A percentile compares a stretch with the other conserved stretches of the same genome.
Evolutionary conservation across 2,797 vertebrate species (phyloP).

Genomic region (Chromis chromis): DNA sequence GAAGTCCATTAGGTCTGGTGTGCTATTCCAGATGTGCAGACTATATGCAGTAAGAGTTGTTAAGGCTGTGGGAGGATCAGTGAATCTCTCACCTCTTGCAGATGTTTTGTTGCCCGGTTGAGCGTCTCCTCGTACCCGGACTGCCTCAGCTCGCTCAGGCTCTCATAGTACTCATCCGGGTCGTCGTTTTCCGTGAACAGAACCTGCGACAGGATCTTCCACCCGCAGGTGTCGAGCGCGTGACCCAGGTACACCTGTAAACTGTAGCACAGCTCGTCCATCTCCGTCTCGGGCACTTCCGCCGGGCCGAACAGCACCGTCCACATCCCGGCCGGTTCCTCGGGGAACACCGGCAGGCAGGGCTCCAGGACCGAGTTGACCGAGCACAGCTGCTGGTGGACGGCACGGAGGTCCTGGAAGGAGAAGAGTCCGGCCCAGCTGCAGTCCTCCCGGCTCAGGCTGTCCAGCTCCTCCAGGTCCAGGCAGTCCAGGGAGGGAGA

Average conservation of each 20-base stretch:
- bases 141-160: slow-evolving; percentile 93
- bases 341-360: slow-evolving; percentile 92
- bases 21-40: slow-evolving; percentile 25
- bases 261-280: slow-evolving; percentile 89
- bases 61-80: background rate
- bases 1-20: background rate
- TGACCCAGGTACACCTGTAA: slow-evolving; percentile 93
- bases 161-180: slow-evolving; percentile 96
- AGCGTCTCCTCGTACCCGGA: slow-evolving; percentile 94
- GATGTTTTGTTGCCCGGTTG: slow-evolving; percentile 86
- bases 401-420: slow-evolving; percentile 91
- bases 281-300: slow-evolving; percentile 84
- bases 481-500: slow-evolving; percentile 54
- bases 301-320: slow-evolving; percentile 91
- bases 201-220: slow-evolving; percentile 96
- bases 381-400: slow-evolving; percentile 93
- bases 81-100: slow-evolving; percentile 89
- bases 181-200: slow-evolving; percentile 95
- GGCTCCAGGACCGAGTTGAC: slow-evolving; percentile 93
- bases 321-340: slow-evolving; percentile 94
- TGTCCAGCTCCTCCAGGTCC: slow-evolving; percentile 77
- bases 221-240: slow-evolving; percentile 93
- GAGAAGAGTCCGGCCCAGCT: slow-evolving; percentile 99
- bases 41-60: too few species aligned
- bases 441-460: slow-evolving; percentile 85